These are phyloP conservation scores for Troides aeacus DNA, from an alignment of 2,888 invertebrate genomes.

Conservation along the genomic window DNA sequence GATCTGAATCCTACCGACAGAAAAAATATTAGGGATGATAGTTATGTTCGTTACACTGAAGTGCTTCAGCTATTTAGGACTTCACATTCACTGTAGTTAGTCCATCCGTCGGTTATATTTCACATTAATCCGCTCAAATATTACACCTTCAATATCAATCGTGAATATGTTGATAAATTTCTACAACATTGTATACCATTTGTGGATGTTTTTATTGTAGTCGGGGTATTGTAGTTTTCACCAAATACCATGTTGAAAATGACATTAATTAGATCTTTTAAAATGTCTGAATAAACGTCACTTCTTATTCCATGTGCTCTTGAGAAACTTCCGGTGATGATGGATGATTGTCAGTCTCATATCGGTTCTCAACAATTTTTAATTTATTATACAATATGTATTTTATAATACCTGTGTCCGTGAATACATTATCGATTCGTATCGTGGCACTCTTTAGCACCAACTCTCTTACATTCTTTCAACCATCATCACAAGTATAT, in stretches of 20 bases:
- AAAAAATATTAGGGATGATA: too few species aligned
- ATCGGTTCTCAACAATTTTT: not conserved
- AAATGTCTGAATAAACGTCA: not conserved
- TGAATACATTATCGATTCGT: slow-evolving; percentile 4
- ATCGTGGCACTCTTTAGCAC: not conserved
- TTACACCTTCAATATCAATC: not conserved
- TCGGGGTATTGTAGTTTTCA: not conserved
- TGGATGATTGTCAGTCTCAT: not conserved
- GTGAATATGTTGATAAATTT: not conserved
- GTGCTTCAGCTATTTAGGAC: too few species aligned
- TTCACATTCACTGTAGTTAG: not conserved
- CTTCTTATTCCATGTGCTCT: not conserved
- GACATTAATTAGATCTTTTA: not conserved
- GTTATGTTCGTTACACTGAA: too few species aligned
- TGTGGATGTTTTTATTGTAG: not conserved
- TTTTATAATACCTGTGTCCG: slow-evolving; percentile 6
- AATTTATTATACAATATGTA: not conserved
- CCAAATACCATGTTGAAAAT: not conserved
- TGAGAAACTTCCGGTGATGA: not conserved
- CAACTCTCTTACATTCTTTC: not conserved
- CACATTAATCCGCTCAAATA: not conserved
- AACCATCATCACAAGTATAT: not conserved
- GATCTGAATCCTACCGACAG: too few species aligned
- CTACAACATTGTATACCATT: not conserved
- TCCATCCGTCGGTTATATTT: not conserved